Base-by-base conservation (phyloP, 2,113 vertebrate species). In the Mesitornis unicolor region DNA sequence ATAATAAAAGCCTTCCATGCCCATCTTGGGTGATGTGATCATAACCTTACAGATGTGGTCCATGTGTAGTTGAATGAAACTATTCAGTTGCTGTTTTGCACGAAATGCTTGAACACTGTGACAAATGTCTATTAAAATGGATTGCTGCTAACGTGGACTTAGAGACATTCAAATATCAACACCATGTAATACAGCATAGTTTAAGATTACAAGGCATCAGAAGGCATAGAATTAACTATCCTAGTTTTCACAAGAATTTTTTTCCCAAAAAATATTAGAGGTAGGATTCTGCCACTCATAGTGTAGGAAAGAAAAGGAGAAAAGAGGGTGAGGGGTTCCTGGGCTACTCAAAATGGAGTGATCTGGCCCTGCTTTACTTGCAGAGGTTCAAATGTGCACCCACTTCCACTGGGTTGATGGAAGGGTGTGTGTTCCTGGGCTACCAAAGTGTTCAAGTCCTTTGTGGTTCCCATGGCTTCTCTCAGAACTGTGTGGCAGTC, bases 41-140 rank as follows among this genome's bases (percentile, higher is more conserved):
- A 89, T 78, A 59, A 76, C 74, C 81, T 77, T 77, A 70, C 95
- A 96, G 61, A 84, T 95, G 95, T 84, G 91, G 70, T 73, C 93
- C 92, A 95, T 65, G 90, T 95, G 93, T 84, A 57, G 84, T 67
- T 95, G 84, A 96, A 95, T 78, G 76, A 90, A 93, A 84, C 79
- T 70, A 93, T 96, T 95, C 84, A 93, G 57, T 21, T 7, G 0
- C 42, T 82, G 64, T 54, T 91, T 87, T 80, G 74, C 7, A 5
- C 31, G 40, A 92, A 91, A 68, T 19, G 31, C 68, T 81, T 70
- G 60, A 90, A 56, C 45, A 33, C 69, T 78, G 88, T 96, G 91
- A 86, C 75, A 86, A 87, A 95, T 82, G 36, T 69, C 89, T 47
- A 28, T 59, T 75, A 75, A 95, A 90, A 93, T 83, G 20, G 47